phyloP scores from a whole-genome alignment of 1,140 invertebrate species.

The Lycorma delicatula region DNA sequence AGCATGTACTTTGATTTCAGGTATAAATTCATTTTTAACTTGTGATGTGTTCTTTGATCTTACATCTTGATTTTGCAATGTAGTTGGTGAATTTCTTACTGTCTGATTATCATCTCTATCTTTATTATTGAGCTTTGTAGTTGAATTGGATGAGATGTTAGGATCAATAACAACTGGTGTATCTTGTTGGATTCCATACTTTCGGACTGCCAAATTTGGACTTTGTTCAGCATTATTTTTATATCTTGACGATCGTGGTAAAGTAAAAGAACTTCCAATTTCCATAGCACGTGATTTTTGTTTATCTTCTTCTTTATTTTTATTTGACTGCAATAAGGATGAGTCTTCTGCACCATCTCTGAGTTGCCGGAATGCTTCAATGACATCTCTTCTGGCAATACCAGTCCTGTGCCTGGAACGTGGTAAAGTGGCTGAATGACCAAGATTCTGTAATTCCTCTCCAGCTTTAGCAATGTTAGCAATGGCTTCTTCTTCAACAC shows the following conservation, averaged over 20 bases:
- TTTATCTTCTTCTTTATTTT: background rate
- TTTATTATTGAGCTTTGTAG: constrained; percentile 4
- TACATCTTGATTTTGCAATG: constrained; percentile 6
- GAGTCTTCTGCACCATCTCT: constrained; percentile 17
- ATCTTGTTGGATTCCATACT: constrained; percentile 11
- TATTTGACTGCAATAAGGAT: background rate
- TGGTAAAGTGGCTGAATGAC: constrained; percentile 26
- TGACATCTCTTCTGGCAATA: constrained; percentile 22
- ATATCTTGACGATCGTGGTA: constrained; percentile 20
- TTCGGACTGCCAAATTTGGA: constrained; percentile 19
- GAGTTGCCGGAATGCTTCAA: constrained; percentile 16
- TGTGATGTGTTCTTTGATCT: background rate
- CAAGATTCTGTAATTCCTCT: constrained; percentile 39
- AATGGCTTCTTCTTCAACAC: constrained; percentile 33
- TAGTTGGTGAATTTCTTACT: constrained; percentile 5
- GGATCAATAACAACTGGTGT: background rate
- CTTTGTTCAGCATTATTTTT: constrained; percentile 21
- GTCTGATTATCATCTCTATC: background rate
- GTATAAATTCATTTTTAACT: constrained; percentile 36
- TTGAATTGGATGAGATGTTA: constrained; percentile 9
- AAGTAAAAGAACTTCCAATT: constrained; percentile 14
- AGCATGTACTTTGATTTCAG: constrained; percentile 38
- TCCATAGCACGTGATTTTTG: constrained; percentile 2
- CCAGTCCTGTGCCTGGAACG: constrained; percentile 22
- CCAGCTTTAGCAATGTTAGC: constrained; percentile 39